A percentile compares a stretch with the other conserved stretches of the same genome.
These are phyloP conservation scores for Heterohyrax brucei DNA, from an alignment of 2,797 vertebrate genomes.

Conservation along the genomic window DNA sequence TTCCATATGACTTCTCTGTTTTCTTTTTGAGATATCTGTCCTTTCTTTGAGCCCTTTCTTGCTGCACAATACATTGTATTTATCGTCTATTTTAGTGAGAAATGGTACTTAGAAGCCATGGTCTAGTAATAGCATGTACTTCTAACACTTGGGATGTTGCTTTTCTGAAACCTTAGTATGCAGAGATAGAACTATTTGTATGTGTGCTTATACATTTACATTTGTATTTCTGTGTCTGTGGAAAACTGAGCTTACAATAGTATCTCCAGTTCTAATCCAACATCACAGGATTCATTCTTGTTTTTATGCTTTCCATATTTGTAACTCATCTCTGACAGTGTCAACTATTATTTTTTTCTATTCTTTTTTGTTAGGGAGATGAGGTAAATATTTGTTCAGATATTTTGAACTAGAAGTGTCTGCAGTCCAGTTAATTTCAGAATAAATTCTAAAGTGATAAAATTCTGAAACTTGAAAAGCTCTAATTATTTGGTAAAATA, in stretches of 20 bases:
- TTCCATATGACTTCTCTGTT: neutral
- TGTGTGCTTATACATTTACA: neutral
- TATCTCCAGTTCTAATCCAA: constrained; percentile 44
- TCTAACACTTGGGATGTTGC: neutral
- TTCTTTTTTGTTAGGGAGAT: neutral
- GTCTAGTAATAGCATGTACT: neutral
- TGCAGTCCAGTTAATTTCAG: neutral
- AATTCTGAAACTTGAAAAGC: constrained; percentile 32
- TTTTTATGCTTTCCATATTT: constrained; percentile 29
- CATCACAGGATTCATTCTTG: neutral
- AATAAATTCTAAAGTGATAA: constrained; percentile 62
- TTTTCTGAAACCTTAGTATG: neutral
- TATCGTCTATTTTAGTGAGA: constrained; percentile 26
- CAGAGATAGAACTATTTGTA: constrained; percentile 13
- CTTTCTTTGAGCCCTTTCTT: constrained; percentile 16
- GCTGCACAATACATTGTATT: neutral
- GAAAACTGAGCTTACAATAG: constrained; percentile 13
- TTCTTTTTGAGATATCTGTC: neutral
- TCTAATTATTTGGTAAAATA: constrained; percentile 27
- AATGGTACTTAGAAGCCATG: constrained; percentile 43
- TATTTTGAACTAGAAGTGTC: constrained; percentile 18
- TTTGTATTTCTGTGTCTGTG: neutral
- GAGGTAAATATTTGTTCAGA: constrained; percentile 55
- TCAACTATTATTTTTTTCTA: constrained; percentile 46
- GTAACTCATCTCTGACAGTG: constrained; percentile 39